Evolutionary conservation across 2,888 invertebrate species (phyloP), one percentile per base, ranked within the genome.

Genomic region (Cancer borealis): DNA sequence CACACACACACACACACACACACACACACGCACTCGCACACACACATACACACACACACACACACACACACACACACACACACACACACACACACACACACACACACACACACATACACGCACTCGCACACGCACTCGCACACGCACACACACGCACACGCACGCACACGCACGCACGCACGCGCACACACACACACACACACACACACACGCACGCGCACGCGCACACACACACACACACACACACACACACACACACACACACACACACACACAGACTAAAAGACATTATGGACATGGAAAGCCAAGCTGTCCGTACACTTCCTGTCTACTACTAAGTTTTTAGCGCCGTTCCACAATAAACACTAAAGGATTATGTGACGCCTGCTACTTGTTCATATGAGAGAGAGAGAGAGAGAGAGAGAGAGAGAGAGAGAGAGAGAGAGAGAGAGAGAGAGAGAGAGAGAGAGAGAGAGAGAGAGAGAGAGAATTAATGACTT

Each of bases 401-500:
- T n/a, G 17, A 66, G 66, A 66, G n/a, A 66, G 66, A 66, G n/a
- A 66, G 60, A 66, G 79, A 79, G 79, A 79, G 79, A 79, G 79
- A 79, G 79, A 79, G 79, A 79, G 79, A 79, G 79, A 79, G 79
- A 79, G 79, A 79, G 79, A 79, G 79, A 79, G 79, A 79, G 79
- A 79, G 79, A 79, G 66, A 66, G 66, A 66, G 66, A 66, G 66
- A 66, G 66, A 66, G 66, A 66, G 21, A 21, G 21, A 21, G 21
- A 66, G 66, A 21, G 21, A 21, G 66, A 21, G n/a, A 17, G 54
- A 14, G 10, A 54, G 12, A 54, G 54, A 54, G 12, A 54, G 54
- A 17, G 12, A 54, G 54, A 54, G 17, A 10, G 17, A 73, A 26
- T 73, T 21, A 73, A 73, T 73, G 26, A 79, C 79, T 30, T 79